phyloP scores from a whole-genome alignment of 2,888 invertebrate genomes.

The Thymelicus acteon region DNA sequence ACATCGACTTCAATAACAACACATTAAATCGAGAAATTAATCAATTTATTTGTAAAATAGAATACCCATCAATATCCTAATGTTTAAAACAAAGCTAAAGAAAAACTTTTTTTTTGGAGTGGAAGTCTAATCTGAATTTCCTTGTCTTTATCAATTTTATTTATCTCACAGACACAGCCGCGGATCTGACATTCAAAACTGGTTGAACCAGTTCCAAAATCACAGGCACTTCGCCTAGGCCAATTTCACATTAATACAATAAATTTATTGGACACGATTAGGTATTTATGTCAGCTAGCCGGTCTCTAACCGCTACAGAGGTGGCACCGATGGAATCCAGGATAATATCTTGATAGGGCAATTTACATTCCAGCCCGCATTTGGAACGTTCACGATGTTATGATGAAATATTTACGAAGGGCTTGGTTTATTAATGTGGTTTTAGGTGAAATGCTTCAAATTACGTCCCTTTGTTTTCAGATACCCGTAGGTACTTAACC shows the following conservation, averaged over 20 bases:
- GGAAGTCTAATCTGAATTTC: too few relatives aligned
- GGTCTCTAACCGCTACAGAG: not conserved
- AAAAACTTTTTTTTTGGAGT: too few relatives aligned
- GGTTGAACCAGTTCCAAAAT: not conserved
- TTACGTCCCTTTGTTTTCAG: too few relatives aligned
- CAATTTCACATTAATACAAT: not conserved
- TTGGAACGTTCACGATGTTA: constrained; percentile 15
- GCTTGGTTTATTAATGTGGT: too few relatives aligned
- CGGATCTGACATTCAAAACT: not conserved
- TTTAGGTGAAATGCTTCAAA: too few relatives aligned
- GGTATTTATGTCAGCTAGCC: not conserved
- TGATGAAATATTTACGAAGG: constrained; percentile 35
- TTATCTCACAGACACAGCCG: not conserved
- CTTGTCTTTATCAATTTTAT: not conserved
- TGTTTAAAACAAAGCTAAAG: too few relatives aligned
- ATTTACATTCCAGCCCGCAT: constrained; percentile 20
- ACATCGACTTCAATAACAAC: too few relatives aligned
- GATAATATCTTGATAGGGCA: constrained; percentile 16
- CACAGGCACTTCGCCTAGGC: not conserved
- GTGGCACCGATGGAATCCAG: constrained; percentile 8
- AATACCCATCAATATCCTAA: too few relatives aligned
- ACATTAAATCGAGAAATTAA: too few relatives aligned
- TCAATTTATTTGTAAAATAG: too few relatives aligned
- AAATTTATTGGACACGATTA: constrained; percentile 10
- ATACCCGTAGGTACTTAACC: too few relatives aligned